Evolutionary conservation across 2,797 vertebrate species (phyloP).

Genomic region (Sternarchorhynchus goeldii): DNA sequence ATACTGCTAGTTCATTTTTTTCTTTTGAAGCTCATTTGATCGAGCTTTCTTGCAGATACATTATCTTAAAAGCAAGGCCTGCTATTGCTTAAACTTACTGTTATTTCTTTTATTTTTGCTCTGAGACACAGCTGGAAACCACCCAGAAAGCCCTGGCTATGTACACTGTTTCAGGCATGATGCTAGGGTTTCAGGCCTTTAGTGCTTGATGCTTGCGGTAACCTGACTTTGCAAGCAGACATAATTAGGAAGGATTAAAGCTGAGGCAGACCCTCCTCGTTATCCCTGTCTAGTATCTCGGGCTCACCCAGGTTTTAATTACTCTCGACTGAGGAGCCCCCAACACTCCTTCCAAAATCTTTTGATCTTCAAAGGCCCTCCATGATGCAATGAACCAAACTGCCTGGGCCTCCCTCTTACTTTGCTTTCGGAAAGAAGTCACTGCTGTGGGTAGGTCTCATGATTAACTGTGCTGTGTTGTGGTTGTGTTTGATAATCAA

Average conservation of each 20-base stretch:
- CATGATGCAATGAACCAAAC: slow-evolving; percentile 60
- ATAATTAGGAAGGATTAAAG: slow-evolving; percentile 71
- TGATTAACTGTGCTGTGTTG: slow-evolving; percentile 35
- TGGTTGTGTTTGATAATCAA: slow-evolving; percentile 24
- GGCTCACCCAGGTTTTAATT: slow-evolving; percentile 72
- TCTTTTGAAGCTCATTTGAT: neutral
- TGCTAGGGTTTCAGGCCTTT: slow-evolving; percentile 32
- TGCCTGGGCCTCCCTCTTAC: slow-evolving; percentile 48
- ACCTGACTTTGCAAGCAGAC: slow-evolving; percentile 64
- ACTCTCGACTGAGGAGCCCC: slow-evolving; percentile 66
- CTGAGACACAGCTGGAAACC: slow-evolving; percentile 33
- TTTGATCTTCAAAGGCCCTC: slow-evolving; percentile 75
- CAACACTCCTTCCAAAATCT: slow-evolving; percentile 56
- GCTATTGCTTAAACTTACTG: neutral
- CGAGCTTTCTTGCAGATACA: neutral
- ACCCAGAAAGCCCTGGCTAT: slow-evolving; percentile 18
- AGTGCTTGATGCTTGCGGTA: slow-evolving; percentile 59
- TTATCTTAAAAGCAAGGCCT: neutral
- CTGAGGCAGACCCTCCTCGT: slow-evolving; percentile 66
- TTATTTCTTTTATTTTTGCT: slow-evolving; percentile 25
- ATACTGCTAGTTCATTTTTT: neutral
- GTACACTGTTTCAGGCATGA: slow-evolving; percentile 22
- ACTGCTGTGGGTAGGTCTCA: slow-evolving; percentile 31
- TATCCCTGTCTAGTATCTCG: slow-evolving; percentile 68
- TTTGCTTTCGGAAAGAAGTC: slow-evolving; percentile 48